Conservation (phyloP, 2,797 vertebrate genomes). For the Sebastes aleutianus region DNA sequence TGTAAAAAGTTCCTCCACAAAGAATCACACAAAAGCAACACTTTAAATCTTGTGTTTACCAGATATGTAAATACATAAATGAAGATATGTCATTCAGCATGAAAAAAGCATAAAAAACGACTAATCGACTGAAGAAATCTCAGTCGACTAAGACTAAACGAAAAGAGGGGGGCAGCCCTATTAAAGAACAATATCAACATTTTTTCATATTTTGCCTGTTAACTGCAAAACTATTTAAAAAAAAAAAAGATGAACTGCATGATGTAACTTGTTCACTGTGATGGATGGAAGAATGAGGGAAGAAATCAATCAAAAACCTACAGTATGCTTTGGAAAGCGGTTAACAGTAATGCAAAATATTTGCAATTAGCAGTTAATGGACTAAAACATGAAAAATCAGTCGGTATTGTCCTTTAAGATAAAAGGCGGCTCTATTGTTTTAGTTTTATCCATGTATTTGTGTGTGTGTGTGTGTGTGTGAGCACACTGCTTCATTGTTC, state of each 20-base stretch:
- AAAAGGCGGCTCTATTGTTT: not conserved
- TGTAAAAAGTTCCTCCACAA: too few species aligned
- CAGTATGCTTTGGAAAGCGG: not conserved
- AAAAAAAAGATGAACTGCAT: not conserved
- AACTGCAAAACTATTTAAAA: not conserved
- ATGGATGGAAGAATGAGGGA: not conserved
- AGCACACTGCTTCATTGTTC: conserved; percentile 19
- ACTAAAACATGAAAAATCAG: not conserved
- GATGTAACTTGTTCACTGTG: not conserved
- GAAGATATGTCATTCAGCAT: too few species aligned
- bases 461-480: not conserved
- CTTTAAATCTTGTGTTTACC: too few species aligned
- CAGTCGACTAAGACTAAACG: too few species aligned
- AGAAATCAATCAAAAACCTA: conserved; percentile 22
- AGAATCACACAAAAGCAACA: too few species aligned
- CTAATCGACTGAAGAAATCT: too few species aligned
- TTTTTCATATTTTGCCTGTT: not conserved
- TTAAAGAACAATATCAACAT: not conserved
- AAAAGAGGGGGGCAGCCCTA: too few species aligned
- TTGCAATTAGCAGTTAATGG: conserved; percentile 12
- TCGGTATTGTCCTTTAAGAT: not conserved
- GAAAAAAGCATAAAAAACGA: too few species aligned
- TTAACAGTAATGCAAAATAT: not conserved
- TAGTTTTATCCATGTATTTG: not conserved
- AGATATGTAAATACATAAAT: too few species aligned